These are phyloP conservation scores for Pyrocephalus nanus DNA, from an alignment of 2,797 vertebrate genomes.

Conservation along the genomic window DNA sequence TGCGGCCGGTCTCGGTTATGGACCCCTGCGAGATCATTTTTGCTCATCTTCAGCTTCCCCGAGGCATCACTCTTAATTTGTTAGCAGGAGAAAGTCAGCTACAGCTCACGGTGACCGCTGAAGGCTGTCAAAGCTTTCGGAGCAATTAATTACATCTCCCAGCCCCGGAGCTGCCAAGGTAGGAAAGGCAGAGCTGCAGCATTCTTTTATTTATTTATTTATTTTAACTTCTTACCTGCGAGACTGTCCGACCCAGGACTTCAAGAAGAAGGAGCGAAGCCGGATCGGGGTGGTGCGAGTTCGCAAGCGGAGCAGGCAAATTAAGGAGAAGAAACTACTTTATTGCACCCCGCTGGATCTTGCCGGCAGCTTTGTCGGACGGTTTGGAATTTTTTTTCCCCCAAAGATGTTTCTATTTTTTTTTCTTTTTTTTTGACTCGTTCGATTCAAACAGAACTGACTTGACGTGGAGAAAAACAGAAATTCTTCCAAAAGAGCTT, in stretches of 20 bases:
- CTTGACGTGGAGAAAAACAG: background rate
- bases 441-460: background rate
- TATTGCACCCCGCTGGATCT: conserved; percentile 38
- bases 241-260: background rate
- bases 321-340: conserved; percentile 12
- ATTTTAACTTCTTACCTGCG: conserved; percentile 78
- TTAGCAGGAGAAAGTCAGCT: conserved; percentile 60
- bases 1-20: background rate
- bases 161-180: background rate
- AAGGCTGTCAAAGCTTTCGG: conserved; percentile 74
- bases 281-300: background rate
- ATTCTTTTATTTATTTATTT: background rate
- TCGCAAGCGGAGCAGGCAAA: conserved; percentile 15
- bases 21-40: background rate
- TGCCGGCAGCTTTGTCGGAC: background rate
- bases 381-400: background rate
- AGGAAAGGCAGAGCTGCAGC: conserved; percentile 77
- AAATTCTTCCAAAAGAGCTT: background rate
- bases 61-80: conserved; percentile 65
- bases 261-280: conserved; percentile 9
- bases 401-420: background rate
- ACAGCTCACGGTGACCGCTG: conserved; percentile 67
- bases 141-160: conserved; percentile 41
- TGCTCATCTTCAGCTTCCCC: background rate
- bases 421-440: background rate